A percentile compares a stretch with the other conserved stretches of the same genome.
Conservation (phyloP, 2,797 vertebrate species). For the Megaceryle alcyon region DNA sequence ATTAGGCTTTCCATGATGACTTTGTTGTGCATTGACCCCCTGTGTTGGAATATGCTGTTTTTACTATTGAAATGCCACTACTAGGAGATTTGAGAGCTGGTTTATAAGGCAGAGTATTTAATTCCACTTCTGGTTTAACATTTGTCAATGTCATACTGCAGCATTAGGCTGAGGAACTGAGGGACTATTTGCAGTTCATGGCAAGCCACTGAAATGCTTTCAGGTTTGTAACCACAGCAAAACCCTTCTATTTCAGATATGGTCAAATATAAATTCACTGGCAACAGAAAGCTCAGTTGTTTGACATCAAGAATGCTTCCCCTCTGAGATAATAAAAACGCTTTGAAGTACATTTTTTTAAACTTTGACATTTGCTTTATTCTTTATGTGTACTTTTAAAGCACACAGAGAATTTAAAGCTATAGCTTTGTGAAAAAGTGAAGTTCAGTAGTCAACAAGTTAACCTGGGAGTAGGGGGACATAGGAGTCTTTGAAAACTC, state of each 20-base stretch:
- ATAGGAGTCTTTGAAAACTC: neutral
- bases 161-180: neutral
- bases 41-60: neutral
- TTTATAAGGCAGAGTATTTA: neutral
- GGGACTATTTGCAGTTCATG: neutral
- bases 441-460: neutral
- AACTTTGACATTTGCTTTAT: neutral
- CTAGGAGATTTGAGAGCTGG: neutral
- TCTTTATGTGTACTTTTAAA: neutral
- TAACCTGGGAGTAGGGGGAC: neutral
- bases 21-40: neutral
- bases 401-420: neutral
- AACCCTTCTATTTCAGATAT: conserved; percentile 27
- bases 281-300: neutral
- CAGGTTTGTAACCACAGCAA: conserved; percentile 8
- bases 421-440: neutral
- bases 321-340: neutral
- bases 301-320: neutral
- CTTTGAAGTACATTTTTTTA: neutral
- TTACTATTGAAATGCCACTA: neutral
- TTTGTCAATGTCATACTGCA: neutral
- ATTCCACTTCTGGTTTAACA: neutral
- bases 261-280: conserved; percentile 16
- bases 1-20: rapidly evolving
- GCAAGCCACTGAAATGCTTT: neutral